Conservation (phyloP, 2,113 vertebrate species). For the Hydrolagus affinis region DNA sequence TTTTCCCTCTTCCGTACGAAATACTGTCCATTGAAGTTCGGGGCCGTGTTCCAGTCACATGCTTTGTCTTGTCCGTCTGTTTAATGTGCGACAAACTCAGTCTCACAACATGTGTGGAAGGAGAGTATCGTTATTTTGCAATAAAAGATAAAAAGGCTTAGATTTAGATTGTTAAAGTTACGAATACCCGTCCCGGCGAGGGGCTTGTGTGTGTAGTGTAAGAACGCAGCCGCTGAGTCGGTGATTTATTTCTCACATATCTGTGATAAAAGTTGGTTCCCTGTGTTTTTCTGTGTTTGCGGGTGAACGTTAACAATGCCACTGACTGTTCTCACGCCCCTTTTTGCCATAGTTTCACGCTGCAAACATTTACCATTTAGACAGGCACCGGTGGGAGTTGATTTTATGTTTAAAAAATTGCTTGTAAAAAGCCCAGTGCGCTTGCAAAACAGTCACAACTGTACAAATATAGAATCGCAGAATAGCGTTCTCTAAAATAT, state of each 20-base stretch:
- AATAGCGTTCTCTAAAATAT: too few relatives aligned
- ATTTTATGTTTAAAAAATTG: too few relatives aligned
- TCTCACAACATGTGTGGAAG: background rate
- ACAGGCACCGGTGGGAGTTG: too few relatives aligned
- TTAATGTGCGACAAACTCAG: background rate
- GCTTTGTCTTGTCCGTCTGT: background rate
- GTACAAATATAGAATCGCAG: too few relatives aligned
- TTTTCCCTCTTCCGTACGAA: background rate
- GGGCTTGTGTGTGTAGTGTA: background rate
- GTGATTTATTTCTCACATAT: background rate
- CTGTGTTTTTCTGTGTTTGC: too few relatives aligned
- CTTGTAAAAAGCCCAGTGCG: too few relatives aligned
- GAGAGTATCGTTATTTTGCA: background rate
- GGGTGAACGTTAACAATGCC: too few relatives aligned
- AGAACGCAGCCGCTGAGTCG: background rate
- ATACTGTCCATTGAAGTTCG: background rate
- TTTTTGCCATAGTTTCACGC: too few relatives aligned
- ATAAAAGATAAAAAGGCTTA: background rate
- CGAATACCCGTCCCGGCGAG: too few relatives aligned
- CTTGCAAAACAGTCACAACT: too few relatives aligned
- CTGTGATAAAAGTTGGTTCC: background rate
- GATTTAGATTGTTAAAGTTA: background rate
- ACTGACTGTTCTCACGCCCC: too few relatives aligned
- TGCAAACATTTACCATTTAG: too few relatives aligned
- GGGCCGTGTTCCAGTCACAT: background rate